Conservation (phyloP, 2,797 vertebrate genomes). For the Peromyscus attwateri region DNA sequence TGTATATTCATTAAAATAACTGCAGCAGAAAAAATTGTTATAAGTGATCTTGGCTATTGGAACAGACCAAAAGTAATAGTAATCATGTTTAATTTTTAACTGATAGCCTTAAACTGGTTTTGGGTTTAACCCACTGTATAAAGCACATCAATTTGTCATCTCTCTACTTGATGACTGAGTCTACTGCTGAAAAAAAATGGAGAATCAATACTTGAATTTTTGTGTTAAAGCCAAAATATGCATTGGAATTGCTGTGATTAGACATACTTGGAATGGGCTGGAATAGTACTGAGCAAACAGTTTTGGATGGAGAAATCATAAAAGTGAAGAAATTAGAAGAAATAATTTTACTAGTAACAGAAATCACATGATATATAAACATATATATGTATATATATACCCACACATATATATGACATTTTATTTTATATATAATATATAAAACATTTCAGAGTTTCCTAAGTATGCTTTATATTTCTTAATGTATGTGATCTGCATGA, state of each 20-base stretch:
- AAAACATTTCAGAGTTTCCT: not conserved
- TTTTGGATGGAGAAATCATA: not conserved
- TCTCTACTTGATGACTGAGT: not conserved
- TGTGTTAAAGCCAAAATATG: not conserved
- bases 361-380: not conserved
- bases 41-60: not conserved
- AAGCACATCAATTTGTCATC: not conserved
- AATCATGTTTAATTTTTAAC: not conserved
- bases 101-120: not conserved
- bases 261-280: not conserved
- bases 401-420: not conserved
- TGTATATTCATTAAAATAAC: not conserved
- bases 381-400: not conserved
- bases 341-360: not conserved
- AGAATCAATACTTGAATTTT: not conserved
- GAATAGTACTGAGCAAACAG: not conserved
- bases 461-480: not conserved
- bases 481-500: not conserved
- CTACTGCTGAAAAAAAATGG: not conserved
- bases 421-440: not conserved
- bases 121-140: not conserved
- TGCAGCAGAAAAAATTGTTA: not conserved
- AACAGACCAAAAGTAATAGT: not conserved
- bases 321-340: not conserved
- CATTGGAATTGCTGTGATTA: not conserved